Base-by-base conservation (phyloP, 1,140 invertebrate genomes). In the Neodiprion virginianus region DNA sequence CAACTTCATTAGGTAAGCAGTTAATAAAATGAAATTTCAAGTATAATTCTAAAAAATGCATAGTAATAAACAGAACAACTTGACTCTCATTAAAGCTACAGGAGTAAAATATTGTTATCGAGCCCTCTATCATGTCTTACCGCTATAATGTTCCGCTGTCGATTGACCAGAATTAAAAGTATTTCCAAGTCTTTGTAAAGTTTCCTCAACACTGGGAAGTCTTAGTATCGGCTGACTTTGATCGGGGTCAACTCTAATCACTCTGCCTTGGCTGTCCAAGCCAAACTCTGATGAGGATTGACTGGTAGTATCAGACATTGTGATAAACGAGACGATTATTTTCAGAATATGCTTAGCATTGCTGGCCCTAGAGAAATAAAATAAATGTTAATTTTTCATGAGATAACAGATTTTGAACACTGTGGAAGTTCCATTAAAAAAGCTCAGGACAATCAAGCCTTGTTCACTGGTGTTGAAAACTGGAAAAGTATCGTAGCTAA, bases 261-360 rank as follows among this genome's bases (percentile, higher is more conserved):
- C 69, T 69, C 81, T 83, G 68, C 78, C 80, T 75, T 75, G 74
- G 8, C 68, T 79, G 67, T 85, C 81, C 12, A 79, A 23, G 21
- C 81, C 78, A 74, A 77, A 79, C 50, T 67, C 48, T 11, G 78
- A 69, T 17, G 80, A 76, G 17, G 80, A 75, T 65, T 75, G 67
- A 40, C 11, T 61, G 72, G 76, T 81, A 48, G 81, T 79, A 48
- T 81, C 82, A 21, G 85, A 85, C 84, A 86, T 86, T 23, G 40
- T 80, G 72, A 50, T 71, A 75, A 7, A 67, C 8, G 70, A 74
- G 21, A 76, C 70, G 72, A 69, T 4, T 69, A 69, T 23, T 69
- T 23, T 69, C 23, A 69, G 4, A 14, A 69, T 21, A 12, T 7
- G 7, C 12, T 23, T 69, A 69, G 21, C 67, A 69, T 69, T 21